Evolutionary conservation across 1,140 invertebrate genomes (phyloP).

Genomic region (Hylaeus volcanicus): DNA sequence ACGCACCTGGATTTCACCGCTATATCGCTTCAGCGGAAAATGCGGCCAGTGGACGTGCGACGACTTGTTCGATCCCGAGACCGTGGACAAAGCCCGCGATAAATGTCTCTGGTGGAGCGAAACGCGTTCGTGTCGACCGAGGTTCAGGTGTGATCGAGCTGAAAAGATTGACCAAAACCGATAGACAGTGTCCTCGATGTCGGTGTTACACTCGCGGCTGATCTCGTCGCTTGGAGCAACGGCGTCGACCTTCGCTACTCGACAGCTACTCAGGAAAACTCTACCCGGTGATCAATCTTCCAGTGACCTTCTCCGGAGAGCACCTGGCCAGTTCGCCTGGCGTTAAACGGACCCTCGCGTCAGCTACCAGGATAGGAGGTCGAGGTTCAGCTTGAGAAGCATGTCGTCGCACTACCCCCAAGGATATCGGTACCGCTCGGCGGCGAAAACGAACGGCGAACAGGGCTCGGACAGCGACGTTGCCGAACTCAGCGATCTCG

Average conservation of each 20-base stretch:
- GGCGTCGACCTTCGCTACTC: not conserved
- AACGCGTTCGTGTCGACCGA: not conserved
- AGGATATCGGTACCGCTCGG: slow-evolving; percentile 76
- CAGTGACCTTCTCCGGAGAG: not conserved
- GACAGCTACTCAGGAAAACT: slow-evolving; percentile 4
- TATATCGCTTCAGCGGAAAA: slow-evolving; percentile 26
- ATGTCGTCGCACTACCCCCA: slow-evolving; percentile 78
- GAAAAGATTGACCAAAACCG: not conserved
- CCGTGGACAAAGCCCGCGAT: not conserved
- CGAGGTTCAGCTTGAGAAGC: slow-evolving; percentile 15
- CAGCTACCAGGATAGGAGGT: no score
- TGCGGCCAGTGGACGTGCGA: slow-evolving; percentile 45
- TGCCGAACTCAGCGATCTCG: slow-evolving; percentile 77
- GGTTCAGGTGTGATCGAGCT: not conserved
- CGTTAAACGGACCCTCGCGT: not conserved
- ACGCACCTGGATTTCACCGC: slow-evolving; percentile 29
- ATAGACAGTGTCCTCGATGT: slow-evolving; percentile 37
- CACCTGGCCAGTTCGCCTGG: not conserved
- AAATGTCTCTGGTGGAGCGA: slow-evolving; percentile 12
- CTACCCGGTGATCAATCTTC: slow-evolving; percentile 7
- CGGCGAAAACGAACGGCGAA: slow-evolving; percentile 67
- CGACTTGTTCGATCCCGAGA: slow-evolving; percentile 32
- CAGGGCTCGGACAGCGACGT: slow-evolving; percentile 79
- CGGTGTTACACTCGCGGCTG: slow-evolving; percentile 5
- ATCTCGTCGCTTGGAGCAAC: slow-evolving; percentile 13